Percentiles rank a stretch among this genome's conserved stretches.
phyloP scores from a whole-genome alignment of 2,113 vertebrate species.

The Galeopterus variegatus region DNA sequence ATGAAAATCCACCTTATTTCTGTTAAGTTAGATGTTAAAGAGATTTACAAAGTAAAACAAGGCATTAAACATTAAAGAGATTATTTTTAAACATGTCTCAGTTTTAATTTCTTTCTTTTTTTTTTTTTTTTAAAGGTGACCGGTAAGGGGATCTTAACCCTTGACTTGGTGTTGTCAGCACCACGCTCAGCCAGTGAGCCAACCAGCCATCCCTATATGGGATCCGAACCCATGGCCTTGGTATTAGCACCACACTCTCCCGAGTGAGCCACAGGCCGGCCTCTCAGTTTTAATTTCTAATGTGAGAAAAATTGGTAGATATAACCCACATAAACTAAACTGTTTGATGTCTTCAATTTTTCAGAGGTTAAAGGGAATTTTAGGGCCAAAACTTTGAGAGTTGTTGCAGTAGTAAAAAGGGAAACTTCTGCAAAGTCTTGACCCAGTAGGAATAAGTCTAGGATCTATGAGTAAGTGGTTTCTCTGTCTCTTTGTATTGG shows the following conservation, averaged over 20 bases:
- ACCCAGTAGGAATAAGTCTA: not conserved
- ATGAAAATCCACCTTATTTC: not conserved
- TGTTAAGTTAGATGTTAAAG: not conserved
- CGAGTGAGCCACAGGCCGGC: too few species aligned
- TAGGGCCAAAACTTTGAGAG: not conserved
- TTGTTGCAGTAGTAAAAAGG: not conserved
- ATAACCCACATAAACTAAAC: not conserved
- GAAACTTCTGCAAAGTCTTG: not conserved
- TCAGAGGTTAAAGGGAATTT: not conserved
- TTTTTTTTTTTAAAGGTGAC: too few species aligned
- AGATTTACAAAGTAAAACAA: not conserved
- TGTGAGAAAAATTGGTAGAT: not conserved
- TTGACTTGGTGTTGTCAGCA: too few species aligned
- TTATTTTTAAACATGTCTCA: not conserved
- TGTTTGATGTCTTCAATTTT: not conserved
- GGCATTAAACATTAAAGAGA: not conserved
- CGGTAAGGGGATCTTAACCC: too few species aligned
- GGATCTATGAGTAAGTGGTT: not conserved
- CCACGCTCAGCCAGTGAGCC: too few species aligned
- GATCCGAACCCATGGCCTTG: too few species aligned
- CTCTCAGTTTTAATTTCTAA: not conserved
- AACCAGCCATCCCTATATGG: too few species aligned
- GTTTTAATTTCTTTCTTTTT: constrained; percentile 38
- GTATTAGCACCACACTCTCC: too few species aligned
- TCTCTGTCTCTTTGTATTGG: not conserved